Evolutionary conservation across 1,140 invertebrate genomes (phyloP).

Genomic region (Drosophila dunni): DNA sequence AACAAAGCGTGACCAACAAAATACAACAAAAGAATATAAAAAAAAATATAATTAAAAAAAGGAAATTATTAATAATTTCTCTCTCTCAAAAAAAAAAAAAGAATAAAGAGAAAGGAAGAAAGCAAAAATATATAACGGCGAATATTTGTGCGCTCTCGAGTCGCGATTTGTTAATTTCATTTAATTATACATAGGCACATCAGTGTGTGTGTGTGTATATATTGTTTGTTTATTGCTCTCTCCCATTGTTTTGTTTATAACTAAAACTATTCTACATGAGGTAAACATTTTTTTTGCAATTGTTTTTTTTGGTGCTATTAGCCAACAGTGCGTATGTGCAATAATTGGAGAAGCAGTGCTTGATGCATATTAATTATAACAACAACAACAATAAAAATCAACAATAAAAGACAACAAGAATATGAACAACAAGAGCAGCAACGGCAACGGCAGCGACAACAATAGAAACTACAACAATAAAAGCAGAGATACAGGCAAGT

Average conservation of each 20-base stretch:
- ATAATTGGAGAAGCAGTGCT: conserved; percentile 47
- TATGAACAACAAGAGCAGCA: conserved; percentile 11
- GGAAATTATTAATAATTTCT: conserved; percentile 21
- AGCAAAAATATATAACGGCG: not conserved
- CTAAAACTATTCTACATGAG: not conserved
- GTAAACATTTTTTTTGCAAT: conserved; percentile 56
- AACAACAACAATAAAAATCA: conserved; percentile 11
- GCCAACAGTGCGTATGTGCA: conserved; percentile 70
- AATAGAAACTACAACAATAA: conserved; percentile 1
- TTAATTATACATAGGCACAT: not conserved
- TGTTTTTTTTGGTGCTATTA: conserved; percentile 70
- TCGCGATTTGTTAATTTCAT: conserved; percentile 7
- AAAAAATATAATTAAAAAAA: conserved; percentile 6
- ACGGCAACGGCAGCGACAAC: not conserved
- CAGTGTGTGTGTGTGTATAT: too few species aligned
- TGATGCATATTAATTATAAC: conserved; percentile 14
- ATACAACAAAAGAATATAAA: not conserved
- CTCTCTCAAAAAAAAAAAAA: conserved; percentile 9
- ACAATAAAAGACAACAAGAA: conserved; percentile 24
- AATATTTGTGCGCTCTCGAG: not conserved
- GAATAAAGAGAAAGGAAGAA: conserved; percentile 1
- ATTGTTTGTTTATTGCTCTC: conserved; percentile 1
- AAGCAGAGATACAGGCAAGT: conserved; percentile 58
- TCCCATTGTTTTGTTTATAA: not conserved
- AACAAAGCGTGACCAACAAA: conserved; percentile 52